phyloP scores from a whole-genome alignment of 2,888 invertebrate species.

The Phyllotreta striolata region DNA sequence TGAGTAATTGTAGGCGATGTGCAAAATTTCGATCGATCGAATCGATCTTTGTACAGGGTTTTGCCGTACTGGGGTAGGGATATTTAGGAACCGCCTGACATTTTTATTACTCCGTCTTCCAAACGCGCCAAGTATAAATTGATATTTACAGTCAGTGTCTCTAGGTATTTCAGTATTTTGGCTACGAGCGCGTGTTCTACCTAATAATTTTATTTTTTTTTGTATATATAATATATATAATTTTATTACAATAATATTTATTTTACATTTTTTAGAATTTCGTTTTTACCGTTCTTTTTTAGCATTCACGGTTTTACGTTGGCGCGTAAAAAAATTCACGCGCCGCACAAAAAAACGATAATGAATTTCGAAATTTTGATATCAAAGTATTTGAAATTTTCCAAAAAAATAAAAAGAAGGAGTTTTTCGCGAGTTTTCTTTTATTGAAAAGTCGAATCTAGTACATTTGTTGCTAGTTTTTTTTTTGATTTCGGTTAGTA shows the following conservation, averaged over 20 bases:
- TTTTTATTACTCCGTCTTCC: too few species aligned
- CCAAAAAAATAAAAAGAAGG: too few species aligned
- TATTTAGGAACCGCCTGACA: not conserved
- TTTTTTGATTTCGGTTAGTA: too few species aligned
- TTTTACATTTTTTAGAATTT: constrained; percentile 63
- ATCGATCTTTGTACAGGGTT: too few species aligned
- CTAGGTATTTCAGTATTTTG: constrained; percentile 50
- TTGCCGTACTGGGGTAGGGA: not conserved
- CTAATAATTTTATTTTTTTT: constrained; percentile 47
- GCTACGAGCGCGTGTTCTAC: constrained; percentile 60
- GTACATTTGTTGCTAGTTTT: too few species aligned
- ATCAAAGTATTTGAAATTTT: too few species aligned
- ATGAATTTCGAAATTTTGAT: constrained; percentile 11
- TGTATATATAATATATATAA: constrained; percentile 56
- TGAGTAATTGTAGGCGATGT: too few species aligned
- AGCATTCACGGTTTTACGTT: constrained; percentile 41
- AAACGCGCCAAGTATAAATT: too few species aligned
- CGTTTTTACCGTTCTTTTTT: constrained; percentile 56
- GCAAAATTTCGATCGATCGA: too few species aligned
- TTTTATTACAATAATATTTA: constrained; percentile 58
- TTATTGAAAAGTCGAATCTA: too few species aligned
- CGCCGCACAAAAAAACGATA: constrained; percentile 29
- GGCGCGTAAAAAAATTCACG: too few species aligned
- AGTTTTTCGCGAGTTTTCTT: too few species aligned
- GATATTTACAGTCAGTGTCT: constrained; percentile 55